phyloP scores from a whole-genome alignment of 2,113 vertebrate species.

The Cavia porcellus region DNA sequence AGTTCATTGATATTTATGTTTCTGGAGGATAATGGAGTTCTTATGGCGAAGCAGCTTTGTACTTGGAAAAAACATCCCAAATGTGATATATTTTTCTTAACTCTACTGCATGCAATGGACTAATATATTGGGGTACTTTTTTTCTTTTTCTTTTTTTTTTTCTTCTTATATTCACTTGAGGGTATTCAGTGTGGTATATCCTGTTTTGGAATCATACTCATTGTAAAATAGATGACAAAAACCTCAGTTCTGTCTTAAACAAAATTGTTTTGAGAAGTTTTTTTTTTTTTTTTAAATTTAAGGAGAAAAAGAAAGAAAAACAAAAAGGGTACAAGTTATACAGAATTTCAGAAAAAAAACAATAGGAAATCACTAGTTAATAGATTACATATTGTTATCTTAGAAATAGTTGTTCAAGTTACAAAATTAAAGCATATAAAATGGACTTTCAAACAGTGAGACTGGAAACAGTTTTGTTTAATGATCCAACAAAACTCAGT shows the following conservation, averaged over 20 bases:
- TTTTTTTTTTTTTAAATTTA: too few relatives aligned
- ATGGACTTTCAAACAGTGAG: too few relatives aligned
- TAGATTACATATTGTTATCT: too few relatives aligned
- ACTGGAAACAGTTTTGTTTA: too few relatives aligned
- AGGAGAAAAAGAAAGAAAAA: too few relatives aligned
- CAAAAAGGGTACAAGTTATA: too few relatives aligned
- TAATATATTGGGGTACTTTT: not conserved
- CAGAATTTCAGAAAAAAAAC: too few relatives aligned
- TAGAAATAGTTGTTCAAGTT: too few relatives aligned
- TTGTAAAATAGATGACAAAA: conserved; percentile 21
- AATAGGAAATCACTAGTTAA: too few relatives aligned
- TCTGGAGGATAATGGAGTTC: not conserved
- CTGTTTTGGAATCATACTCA: not conserved
- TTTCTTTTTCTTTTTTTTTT: not conserved
- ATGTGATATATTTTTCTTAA: not conserved
- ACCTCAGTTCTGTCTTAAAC: not conserved
- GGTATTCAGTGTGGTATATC: not conserved
- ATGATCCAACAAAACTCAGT: too few relatives aligned
- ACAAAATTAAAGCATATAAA: too few relatives aligned
- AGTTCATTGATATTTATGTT: not conserved
- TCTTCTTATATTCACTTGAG: not conserved
- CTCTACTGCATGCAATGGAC: not conserved
- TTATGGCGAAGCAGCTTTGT: not conserved
- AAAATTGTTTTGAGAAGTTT: not conserved
- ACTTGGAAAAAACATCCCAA: not conserved